These are phyloP conservation scores for Pseudomyrmex flavicornis DNA, from an alignment of 1,140 invertebrate genomes.

Conservation along the genomic window DNA sequence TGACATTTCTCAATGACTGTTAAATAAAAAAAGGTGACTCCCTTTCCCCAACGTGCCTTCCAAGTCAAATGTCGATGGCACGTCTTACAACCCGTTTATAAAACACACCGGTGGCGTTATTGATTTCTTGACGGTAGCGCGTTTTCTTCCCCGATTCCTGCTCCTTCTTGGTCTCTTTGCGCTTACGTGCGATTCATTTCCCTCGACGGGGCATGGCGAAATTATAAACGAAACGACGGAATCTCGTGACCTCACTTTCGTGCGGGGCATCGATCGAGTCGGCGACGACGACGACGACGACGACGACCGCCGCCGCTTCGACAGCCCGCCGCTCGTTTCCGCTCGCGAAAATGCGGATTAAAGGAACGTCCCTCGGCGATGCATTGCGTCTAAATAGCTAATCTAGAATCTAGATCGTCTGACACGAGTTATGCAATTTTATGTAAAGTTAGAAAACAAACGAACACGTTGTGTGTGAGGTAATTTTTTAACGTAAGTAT, in stretches of 20 bases:
- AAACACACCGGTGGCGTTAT: conserved; percentile 56
- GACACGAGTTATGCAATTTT: conserved; percentile 23
- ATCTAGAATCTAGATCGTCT: conserved; percentile 33
- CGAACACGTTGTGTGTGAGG: background rate
- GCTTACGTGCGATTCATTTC: conserved; percentile 69
- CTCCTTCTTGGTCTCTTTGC: conserved; percentile 31
- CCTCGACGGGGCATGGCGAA: conserved; percentile 61
- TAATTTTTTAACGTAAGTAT: background rate
- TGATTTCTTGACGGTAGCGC: conserved; percentile 32
- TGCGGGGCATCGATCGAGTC: conserved; percentile 66
- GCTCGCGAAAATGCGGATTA: conserved; percentile 53
- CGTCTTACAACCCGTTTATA: conserved; percentile 47
- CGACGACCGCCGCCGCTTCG: conserved; percentile 53
- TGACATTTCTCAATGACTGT: conserved; percentile 19
- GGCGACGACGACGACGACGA: conserved; percentile 56
- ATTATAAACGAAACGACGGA: conserved; percentile 74
- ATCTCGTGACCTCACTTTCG: conserved; percentile 71
- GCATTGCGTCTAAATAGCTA: conserved; percentile 37
- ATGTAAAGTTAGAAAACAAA: background rate
- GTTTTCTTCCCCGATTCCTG: conserved; percentile 52
- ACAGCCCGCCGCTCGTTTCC: conserved; percentile 48
- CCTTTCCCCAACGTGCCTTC: background rate
- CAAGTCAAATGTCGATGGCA: conserved; percentile 42
- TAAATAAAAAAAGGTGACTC: background rate
- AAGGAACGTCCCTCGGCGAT: conserved; percentile 19